phyloP scores from a whole-genome alignment of 2,113 vertebrate species.

The Noturus placidus region DNA sequence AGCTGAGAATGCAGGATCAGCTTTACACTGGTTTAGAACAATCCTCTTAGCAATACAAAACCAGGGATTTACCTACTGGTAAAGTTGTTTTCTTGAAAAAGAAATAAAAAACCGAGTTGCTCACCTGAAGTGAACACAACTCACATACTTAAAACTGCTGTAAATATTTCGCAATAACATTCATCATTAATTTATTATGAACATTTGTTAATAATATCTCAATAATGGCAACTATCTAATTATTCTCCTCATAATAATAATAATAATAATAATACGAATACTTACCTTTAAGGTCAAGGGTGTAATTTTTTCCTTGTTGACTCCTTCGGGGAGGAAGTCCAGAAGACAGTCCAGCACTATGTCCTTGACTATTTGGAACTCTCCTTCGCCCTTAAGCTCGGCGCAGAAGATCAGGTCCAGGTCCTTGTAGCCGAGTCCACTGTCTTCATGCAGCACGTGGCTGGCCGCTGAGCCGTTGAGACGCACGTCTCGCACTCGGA shows the following conservation, averaged over 20 bases:
- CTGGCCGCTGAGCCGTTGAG: slow-evolving; percentile 96
- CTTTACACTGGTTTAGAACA: slow-evolving; percentile 69
- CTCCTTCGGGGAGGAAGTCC: slow-evolving; percentile 96
- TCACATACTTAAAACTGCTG: neutral
- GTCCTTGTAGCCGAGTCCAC: slow-evolving; percentile 96
- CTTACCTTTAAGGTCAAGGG: slow-evolving; percentile 93
- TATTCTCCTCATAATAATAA: neutral
- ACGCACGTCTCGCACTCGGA: slow-evolving; percentile 88
- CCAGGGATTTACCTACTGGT: slow-evolving; percentile 59
- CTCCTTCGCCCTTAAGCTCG: slow-evolving; percentile 89
- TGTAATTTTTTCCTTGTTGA: slow-evolving; percentile 96
- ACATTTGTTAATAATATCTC: neutral
- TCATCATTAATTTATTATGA: neutral
- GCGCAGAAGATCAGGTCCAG: slow-evolving; percentile 97
- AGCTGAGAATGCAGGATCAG: slow-evolving; percentile 61
- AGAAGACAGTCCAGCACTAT: slow-evolving; percentile 96
- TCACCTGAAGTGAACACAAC: neutral
- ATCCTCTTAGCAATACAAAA: slow-evolving; percentile 70
- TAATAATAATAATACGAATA: slow-evolving; percentile 16
- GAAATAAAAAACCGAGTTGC: neutral
- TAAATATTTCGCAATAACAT: neutral
- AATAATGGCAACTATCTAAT: neutral
- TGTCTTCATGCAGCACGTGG: slow-evolving; percentile 92
- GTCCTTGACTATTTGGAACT: slow-evolving; percentile 96
- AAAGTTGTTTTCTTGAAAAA: slow-evolving; percentile 50